phyloP scores from a whole-genome alignment of 2,113 vertebrate genomes.

The Eulemur macaco region DNA sequence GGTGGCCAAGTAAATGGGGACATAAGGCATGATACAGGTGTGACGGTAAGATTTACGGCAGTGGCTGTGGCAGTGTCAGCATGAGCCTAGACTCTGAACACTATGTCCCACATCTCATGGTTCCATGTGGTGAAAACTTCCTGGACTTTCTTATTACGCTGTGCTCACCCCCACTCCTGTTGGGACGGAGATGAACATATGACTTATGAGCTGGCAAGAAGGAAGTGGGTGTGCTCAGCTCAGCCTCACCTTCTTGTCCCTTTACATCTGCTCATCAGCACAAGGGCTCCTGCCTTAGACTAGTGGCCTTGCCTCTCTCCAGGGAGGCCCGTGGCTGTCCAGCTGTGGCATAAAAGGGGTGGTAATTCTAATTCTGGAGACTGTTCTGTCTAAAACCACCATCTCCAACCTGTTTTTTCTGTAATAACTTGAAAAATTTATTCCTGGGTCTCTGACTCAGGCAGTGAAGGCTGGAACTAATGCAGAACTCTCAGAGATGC shows the following conservation, averaged over 20 bases:
- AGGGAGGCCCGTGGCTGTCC: background rate
- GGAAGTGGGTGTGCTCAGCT: background rate
- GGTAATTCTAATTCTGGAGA: background rate
- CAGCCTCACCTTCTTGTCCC: background rate
- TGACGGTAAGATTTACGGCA: background rate
- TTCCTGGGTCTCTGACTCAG: background rate
- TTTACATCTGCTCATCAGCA: background rate
- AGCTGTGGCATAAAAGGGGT: background rate
- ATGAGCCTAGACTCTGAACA: background rate
- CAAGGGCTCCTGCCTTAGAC: background rate
- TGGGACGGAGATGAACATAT: background rate
- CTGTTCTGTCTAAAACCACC: background rate
- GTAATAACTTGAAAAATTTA: background rate
- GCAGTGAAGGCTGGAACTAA: background rate
- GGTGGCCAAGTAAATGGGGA: background rate
- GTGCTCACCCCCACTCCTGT: background rate
- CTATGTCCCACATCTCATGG: background rate
- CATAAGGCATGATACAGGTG: background rate
- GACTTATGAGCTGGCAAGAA: background rate
- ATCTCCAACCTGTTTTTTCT: background rate
- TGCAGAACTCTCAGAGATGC: background rate
- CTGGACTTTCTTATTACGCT: background rate
- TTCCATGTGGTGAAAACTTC: background rate
- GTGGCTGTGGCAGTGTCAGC: background rate
- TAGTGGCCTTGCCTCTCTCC: background rate